phyloP scores from a whole-genome alignment of 2,888 invertebrate species.

The Microctonus aethiopoides region DNA sequence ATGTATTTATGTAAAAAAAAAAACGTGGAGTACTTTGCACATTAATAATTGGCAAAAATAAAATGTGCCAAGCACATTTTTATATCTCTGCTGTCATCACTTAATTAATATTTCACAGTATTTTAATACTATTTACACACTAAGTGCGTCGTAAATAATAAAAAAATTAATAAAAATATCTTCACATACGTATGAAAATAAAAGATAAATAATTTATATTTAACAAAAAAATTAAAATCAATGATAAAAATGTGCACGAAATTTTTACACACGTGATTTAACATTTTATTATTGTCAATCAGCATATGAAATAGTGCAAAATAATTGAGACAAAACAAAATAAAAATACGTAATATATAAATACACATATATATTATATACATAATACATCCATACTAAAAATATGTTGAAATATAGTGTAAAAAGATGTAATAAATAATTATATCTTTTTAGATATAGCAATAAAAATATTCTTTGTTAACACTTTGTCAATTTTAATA shows the following conservation, averaged over 20 bases:
- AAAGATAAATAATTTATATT: background rate
- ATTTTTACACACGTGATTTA: background rate
- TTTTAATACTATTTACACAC: slow-evolving; percentile 10
- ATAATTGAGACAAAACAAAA: background rate
- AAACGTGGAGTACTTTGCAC: slow-evolving; percentile 18
- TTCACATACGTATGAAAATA: slow-evolving; percentile 14
- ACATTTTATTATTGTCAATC: background rate
- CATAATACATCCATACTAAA: background rate
- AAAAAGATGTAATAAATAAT: background rate
- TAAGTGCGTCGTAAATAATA: background rate
- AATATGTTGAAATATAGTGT: slow-evolving; percentile 3
- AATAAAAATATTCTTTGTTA: slow-evolving; percentile 47
- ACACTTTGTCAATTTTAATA: slow-evolving; percentile 50
- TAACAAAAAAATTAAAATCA: background rate
- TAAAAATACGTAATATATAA: background rate
- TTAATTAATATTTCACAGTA: slow-evolving; percentile 25
- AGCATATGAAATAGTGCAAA: background rate
- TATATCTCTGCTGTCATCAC: background rate
- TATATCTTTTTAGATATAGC: background rate
- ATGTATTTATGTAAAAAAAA: slow-evolving; percentile 20
- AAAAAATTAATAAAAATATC: background rate
- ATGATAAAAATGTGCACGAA: background rate
- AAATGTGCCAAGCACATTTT: slow-evolving; percentile 7
- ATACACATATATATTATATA: slow-evolving; percentile 1
- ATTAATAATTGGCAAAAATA: slow-evolving; percentile 13